Evolutionary conservation across 2,797 vertebrate species (phyloP).

Genomic region (Sebastes vulpes): DNA sequence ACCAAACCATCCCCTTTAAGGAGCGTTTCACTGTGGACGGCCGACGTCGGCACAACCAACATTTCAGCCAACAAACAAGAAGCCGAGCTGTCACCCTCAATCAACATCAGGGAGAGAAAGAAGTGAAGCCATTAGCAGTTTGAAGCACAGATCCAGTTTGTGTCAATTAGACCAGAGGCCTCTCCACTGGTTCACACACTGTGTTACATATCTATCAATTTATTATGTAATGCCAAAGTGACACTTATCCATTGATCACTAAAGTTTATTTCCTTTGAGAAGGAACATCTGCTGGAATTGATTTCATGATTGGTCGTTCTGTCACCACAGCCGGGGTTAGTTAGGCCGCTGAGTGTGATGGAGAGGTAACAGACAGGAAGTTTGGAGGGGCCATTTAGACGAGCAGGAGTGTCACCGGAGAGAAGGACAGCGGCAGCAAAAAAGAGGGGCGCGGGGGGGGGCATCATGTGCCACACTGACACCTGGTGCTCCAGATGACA

Average conservation of each 20-base stretch:
- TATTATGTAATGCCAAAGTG: slow-evolving; percentile 67
- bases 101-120: slow-evolving; percentile 61
- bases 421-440: slow-evolving; percentile 41
- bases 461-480: slow-evolving; percentile 74
- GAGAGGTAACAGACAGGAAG: slow-evolving; percentile 73
- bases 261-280: slow-evolving; percentile 71
- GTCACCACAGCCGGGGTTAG: slow-evolving; percentile 56
- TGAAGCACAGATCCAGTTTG: slow-evolving; percentile 61
- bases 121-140: slow-evolving; percentile 64
- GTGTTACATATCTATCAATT: slow-evolving; percentile 51
- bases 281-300: slow-evolving; percentile 69
- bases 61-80: slow-evolving; percentile 60
- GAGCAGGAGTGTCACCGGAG: slow-evolving; percentile 64
- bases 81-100: slow-evolving; percentile 65
- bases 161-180: slow-evolving; percentile 63
- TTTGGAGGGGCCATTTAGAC: slow-evolving; percentile 73
- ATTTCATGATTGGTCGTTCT: slow-evolving; percentile 59
- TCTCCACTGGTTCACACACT: slow-evolving; percentile 35
- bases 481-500: slow-evolving; percentile 90
- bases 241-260: slow-evolving; percentile 62
- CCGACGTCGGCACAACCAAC: slow-evolving; percentile 44
- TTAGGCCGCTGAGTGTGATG: slow-evolving; percentile 52
- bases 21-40: slow-evolving; percentile 23
- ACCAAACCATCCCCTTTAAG: slow-evolving; percentile 27
- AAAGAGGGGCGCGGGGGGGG: slow-evolving; percentile 1